Evolutionary conservation across 2,113 vertebrate genomes (phyloP), one percentile per base, ranked within the genome.

Genomic region (Nicator chloris): DNA sequence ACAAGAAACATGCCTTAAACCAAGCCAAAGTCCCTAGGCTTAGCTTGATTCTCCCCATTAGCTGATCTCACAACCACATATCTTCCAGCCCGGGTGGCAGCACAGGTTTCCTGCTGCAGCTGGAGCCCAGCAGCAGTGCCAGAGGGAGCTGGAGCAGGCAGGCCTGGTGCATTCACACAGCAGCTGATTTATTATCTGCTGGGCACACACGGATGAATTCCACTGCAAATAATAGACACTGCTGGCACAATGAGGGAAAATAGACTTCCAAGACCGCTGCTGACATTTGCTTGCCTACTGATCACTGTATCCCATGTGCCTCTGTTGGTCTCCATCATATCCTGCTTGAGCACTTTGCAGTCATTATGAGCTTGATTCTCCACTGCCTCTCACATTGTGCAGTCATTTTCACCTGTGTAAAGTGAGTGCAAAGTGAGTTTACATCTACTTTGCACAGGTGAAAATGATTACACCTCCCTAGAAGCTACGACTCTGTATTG

Each of bases 371-470:
- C 70, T 91, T 26, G 66, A 54, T 92, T 92, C 83, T 83, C 37
- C 44, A 22, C 40, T 78, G 72, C 65, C 72, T 86, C 76, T 86
- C 89, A 66, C 89, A 45, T 91, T 76, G 47, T 90, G 92, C 53
- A 91, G 81, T 53, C 91, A 86, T 96, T 95, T 87, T 37, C 94
- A 93, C 82, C 66, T 70, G 27, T 35, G 37, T 72, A 80, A 94
- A 93, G 70, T 86, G 84, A 92, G 57, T 82, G 92, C 39, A 92
- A 96, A 97, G 82, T 88, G 84, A 93, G 79, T 86, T 96, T 94
- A 77, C 82, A 19, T 83, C 50, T 83, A 61, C 68, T 95, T 92
- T 86, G 63, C n/a, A 42, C 76, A 82, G 76, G 76, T 79, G 72
- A 78, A 80, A 90, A 87, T 68, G 44, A 85, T 94, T 90, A 57